These are phyloP conservation scores for Phlogophora meticulosa DNA, from an alignment of 2,888 invertebrate species.

Conservation along the genomic window DNA sequence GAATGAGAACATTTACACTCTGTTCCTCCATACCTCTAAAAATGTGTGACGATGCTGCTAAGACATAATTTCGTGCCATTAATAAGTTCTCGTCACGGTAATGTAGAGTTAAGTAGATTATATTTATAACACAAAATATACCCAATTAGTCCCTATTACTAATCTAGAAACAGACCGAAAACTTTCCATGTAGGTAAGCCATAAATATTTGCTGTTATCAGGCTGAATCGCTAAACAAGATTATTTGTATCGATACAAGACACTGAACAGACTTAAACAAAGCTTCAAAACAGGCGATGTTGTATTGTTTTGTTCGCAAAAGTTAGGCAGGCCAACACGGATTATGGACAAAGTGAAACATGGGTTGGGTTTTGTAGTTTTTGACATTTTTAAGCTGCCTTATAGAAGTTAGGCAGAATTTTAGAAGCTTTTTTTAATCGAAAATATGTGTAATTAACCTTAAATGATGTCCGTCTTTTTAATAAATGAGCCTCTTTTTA, in stretches of 20 bases:
- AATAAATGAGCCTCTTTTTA: too few species aligned
- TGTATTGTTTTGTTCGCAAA: conserved; percentile 30
- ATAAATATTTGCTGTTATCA: conserved; percentile 36
- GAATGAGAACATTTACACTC: too few species aligned
- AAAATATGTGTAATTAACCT: too few species aligned
- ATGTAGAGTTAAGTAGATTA: too few species aligned
- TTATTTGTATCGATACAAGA: conserved; percentile 45
- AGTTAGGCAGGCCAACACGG: conserved; percentile 25
- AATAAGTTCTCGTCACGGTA: too few species aligned
- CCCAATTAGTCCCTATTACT: background rate
- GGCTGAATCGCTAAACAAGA: conserved; percentile 42
- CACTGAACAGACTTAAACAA: conserved; percentile 48
- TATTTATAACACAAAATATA: too few species aligned
- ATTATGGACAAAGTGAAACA: conserved; percentile 7
- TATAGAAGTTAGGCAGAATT: background rate
- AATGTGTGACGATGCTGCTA: too few species aligned
- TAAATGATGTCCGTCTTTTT: too few species aligned
- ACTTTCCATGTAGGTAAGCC: background rate
- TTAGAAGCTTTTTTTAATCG: background rate
- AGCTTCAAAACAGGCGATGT: conserved; percentile 27
- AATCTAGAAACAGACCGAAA: background rate
- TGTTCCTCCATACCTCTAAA: too few species aligned
- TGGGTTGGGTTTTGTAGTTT: background rate
- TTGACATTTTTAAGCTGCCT: conserved; percentile 5
- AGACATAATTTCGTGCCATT: too few species aligned